These are phyloP conservation scores for Puma concolor DNA, from an alignment of 2,113 vertebrate species.

Conservation along the genomic window DNA sequence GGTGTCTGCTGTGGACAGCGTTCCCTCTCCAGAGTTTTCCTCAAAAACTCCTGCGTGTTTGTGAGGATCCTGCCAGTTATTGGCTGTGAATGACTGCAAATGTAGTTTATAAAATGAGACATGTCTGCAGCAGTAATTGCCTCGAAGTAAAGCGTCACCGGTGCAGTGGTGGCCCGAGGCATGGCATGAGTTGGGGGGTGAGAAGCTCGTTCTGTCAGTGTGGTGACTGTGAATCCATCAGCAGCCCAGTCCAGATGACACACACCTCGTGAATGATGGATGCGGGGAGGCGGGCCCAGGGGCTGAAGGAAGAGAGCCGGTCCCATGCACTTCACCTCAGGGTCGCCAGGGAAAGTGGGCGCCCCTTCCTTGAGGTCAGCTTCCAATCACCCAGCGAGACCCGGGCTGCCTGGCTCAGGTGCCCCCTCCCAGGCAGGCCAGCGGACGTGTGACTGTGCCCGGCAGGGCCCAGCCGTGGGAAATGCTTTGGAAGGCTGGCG, in stretches of 20 bases:
- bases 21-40: neutral
- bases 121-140: constrained; percentile 68
- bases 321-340: too few relatives aligned
- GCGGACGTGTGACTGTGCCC: too few relatives aligned
- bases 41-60: constrained; percentile 26
- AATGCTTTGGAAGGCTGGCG: neutral
- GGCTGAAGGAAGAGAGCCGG: too few relatives aligned
- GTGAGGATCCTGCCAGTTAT: constrained; percentile 41
- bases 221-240: constrained; percentile 37
- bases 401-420: accelerated
- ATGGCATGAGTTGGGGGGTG: too few relatives aligned
- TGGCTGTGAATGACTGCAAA: constrained; percentile 58
- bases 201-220: constrained; percentile 47
- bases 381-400: too few relatives aligned
- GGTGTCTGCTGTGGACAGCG: accelerated
- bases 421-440: too few relatives aligned
- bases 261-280: too few relatives aligned
- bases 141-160: constrained; percentile 58
- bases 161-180: neutral
- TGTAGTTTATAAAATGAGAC: constrained; percentile 62
- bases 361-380: neutral
- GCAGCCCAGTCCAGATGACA: too few relatives aligned
- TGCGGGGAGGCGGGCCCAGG: too few relatives aligned
- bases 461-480: neutral
- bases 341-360: neutral